Evolutionary conservation across 2,888 invertebrate species (phyloP).

Genomic region (Pardosa pseudoannulata): DNA sequence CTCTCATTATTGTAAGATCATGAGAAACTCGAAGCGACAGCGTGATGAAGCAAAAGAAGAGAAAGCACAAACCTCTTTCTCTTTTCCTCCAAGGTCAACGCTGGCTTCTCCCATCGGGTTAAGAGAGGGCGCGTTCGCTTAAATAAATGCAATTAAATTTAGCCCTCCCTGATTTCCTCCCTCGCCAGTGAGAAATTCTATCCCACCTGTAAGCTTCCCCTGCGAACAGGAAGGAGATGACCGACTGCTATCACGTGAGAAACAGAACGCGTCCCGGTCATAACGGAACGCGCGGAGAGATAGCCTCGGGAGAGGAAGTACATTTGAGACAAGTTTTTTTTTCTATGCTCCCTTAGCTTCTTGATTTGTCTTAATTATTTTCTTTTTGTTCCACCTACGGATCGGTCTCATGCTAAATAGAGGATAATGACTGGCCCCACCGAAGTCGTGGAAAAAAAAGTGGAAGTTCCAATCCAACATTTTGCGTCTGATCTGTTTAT

Average conservation of each 20-base stretch:
- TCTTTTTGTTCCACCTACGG: not conserved
- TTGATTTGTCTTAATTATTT: slow-evolving; percentile 9
- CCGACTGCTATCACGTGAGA: slow-evolving; percentile 15
- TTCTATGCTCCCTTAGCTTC: not conserved
- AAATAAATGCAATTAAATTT: slow-evolving; percentile 36
- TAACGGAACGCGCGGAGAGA: slow-evolving; percentile 33
- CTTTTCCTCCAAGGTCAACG: not conserved
- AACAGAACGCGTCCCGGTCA: not conserved
- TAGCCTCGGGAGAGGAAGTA: slow-evolving; percentile 18
- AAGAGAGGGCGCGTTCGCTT: not conserved
- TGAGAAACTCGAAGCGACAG: not conserved
- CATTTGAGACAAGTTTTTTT: not conserved
- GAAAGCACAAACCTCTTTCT: not conserved
- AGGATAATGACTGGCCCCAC: too few species aligned
- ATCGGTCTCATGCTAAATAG: too few species aligned
- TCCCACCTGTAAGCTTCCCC: slow-evolving; percentile 31
- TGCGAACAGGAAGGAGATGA: slow-evolving; percentile 33
- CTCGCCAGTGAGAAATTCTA: too few species aligned
- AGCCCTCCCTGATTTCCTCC: too few species aligned
- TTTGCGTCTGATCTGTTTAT: too few species aligned
- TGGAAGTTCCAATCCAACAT: too few species aligned
- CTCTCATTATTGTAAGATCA: not conserved
- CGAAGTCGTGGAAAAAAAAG: too few species aligned
- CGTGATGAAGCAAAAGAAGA: too few species aligned
- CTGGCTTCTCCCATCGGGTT: slow-evolving; percentile 16